Evolutionary conservation across 2,888 invertebrate species (phyloP).

Genomic region (Eristalis arbustorum): DNA sequence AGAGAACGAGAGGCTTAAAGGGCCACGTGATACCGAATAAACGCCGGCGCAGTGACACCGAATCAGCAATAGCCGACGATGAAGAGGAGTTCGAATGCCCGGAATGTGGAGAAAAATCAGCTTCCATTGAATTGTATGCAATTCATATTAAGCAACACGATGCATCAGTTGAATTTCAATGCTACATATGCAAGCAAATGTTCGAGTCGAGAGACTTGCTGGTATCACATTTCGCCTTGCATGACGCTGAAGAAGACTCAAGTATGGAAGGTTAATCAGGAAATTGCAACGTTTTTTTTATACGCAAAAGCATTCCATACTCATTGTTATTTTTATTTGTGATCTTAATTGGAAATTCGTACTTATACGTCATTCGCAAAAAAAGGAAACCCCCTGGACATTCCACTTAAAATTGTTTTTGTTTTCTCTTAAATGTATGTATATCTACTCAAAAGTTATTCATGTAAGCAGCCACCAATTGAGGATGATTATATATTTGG

Average conservation of each 20-base stretch:
- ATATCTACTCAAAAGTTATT: background rate
- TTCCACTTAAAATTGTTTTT: background rate
- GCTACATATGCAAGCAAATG: conserved; percentile 74
- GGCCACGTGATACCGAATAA: conserved; percentile 59
- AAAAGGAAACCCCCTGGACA: conserved; percentile 16
- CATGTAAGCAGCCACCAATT: conserved; percentile 8
- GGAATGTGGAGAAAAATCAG: conserved; percentile 76
- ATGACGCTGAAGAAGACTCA: conserved; percentile 68
- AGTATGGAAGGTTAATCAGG: conserved; percentile 59
- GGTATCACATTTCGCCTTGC: conserved; percentile 72
- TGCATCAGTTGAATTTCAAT: conserved; percentile 71
- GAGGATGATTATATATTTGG: background rate
- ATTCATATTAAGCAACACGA: conserved; percentile 77
- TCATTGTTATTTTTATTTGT: conserved; percentile 33
- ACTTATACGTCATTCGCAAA: conserved; percentile 42
- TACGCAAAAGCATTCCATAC: conserved; percentile 43
- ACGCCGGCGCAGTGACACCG: conserved; percentile 62
- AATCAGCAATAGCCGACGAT: conserved; percentile 59
- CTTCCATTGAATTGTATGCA: conserved; percentile 76
- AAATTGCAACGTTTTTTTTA: conserved; percentile 16
- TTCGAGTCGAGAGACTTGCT: conserved; percentile 72
- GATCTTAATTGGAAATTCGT: conserved; percentile 51
- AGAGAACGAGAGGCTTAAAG: conserved; percentile 59
- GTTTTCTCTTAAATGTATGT: background rate
- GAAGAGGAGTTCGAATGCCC: conserved; percentile 78